Evolutionary conservation across 2,113 vertebrate species (phyloP), one percentile per base, ranked within the genome.

Genomic region (Egretta garzetta): DNA sequence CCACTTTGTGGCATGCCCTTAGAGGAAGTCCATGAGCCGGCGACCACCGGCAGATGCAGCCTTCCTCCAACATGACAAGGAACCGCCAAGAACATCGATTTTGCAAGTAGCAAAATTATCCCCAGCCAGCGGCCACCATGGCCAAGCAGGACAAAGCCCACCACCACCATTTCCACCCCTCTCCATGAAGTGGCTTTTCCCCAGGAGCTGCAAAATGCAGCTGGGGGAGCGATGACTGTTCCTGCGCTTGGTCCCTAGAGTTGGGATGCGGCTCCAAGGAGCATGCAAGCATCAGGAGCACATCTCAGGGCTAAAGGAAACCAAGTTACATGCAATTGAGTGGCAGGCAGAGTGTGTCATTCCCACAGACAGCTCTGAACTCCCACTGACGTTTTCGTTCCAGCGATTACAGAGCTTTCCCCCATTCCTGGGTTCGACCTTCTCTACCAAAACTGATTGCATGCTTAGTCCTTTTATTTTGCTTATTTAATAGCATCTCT

Each of bases 11-110:
- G 27, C 3, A 3, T 1, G 1, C 43, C 14, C 59, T 60, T 13
- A 20, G 35, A 50, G 72, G 50, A 87, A 67, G 6, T 12, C n/a
- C 75, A 50, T 1, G 1, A 90, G 28, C 22, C 3, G 3, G 47
- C 1, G 0, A 35, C 14, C 12, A 23, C 27, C 0, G 1, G 55
- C 53, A 84, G 28, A 52, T 12, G 13, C 2, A 68, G 2, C 22
- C 52, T 79, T 63, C 39, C 66, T 73, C 74, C 53, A 64, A 30
- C 37, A 47, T 8, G 3, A 68, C 33, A 24, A 76, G 53, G 39
- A 90, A 23, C 5, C 9, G 9, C 71, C 4, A 18, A 60, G 73
- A 79, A 83, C 4, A 15, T 3, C 1, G 4, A 59, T 77, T 74
- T 79, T 52, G 56, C 17, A 7, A 7, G 35, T 1, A 93, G 43